A percentile compares a stretch with the other conserved stretches of the same genome.
These are phyloP conservation scores for Myiotriccus ornatus DNA, from an alignment of 2,797 vertebrate species.

Conservation along the genomic window DNA sequence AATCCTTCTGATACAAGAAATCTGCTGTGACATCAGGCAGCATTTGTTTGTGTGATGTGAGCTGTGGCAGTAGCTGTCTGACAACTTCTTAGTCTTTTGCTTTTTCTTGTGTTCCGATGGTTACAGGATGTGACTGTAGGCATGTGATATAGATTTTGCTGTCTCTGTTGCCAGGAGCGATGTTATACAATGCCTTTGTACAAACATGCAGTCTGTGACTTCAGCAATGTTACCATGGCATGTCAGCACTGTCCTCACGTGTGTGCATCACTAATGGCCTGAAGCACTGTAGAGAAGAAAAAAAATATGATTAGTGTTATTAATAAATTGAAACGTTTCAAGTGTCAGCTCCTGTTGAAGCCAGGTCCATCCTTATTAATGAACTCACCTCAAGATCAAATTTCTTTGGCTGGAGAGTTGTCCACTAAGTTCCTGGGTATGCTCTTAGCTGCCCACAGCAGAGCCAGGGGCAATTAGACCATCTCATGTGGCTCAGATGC, in stretches of 20 bases:
- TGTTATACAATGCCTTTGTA: neutral
- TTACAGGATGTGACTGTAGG: conserved; percentile 35
- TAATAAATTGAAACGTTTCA: neutral
- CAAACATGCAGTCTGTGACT: neutral
- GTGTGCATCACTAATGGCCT: neutral
- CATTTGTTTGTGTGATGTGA: conserved; percentile 11
- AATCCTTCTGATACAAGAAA: neutral
- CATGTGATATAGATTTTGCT: neutral
- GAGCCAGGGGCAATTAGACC: neutral
- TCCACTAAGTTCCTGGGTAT: neutral
- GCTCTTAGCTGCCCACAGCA: neutral
- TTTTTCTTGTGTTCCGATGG: neutral
- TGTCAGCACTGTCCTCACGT: neutral
- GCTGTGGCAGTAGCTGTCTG: conserved; percentile 20
- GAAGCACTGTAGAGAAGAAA: neutral
- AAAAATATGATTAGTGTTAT: neutral
- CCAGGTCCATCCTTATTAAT: neutral
- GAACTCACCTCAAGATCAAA: neutral
- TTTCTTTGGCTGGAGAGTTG: neutral
- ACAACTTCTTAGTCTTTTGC: neutral
- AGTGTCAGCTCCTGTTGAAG: neutral
- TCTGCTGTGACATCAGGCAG: neutral
- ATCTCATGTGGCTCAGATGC: rapidly evolving
- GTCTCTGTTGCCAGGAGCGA: neutral
- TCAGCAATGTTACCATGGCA: neutral